phyloP scores from a whole-genome alignment of 2,888 invertebrate species.

The Diabrotica balteata region DNA sequence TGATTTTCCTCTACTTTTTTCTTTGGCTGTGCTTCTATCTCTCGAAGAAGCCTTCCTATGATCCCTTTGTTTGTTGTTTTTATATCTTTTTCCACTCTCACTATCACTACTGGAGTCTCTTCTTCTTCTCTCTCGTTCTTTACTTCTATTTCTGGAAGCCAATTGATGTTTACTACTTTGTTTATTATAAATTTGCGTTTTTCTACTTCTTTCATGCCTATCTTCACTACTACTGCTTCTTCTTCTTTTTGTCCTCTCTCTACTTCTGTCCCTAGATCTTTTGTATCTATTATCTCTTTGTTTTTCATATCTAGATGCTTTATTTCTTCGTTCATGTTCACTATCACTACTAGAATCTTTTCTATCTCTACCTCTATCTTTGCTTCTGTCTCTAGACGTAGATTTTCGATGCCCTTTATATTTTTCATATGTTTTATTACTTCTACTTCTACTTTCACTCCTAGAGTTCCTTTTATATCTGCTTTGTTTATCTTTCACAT shows the following conservation, averaged over 20 bases:
- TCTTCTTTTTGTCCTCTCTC: slow-evolving; percentile 8
- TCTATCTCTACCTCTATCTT: no score
- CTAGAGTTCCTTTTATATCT: slow-evolving; percentile 4
- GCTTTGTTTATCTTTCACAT: not conserved
- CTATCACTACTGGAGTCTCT: slow-evolving; percentile 1
- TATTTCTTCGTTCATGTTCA: slow-evolving; percentile 1
- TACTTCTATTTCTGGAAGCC: no score
- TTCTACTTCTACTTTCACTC: not conserved
- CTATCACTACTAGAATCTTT: not conserved
- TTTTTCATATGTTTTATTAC: not conserved
- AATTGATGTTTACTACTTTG: no score
- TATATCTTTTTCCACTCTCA: not conserved
- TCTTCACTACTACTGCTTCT: no score
- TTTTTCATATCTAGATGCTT: slow-evolving; percentile 2
- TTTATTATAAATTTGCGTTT: no score
- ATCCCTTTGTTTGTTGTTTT: slow-evolving; percentile 6
- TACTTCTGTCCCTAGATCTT: not conserved
- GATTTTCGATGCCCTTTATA: no score
- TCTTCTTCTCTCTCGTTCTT: not conserved
- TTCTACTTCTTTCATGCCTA: no score
- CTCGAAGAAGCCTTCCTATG: not conserved
- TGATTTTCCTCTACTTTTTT: no score
- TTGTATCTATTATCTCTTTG: not conserved
- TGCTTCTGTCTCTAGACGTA: no score
- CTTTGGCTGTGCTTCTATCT: not conserved